Conservation (phyloP, 1,140 invertebrate genomes). For the Drepana arcuata region DNA sequence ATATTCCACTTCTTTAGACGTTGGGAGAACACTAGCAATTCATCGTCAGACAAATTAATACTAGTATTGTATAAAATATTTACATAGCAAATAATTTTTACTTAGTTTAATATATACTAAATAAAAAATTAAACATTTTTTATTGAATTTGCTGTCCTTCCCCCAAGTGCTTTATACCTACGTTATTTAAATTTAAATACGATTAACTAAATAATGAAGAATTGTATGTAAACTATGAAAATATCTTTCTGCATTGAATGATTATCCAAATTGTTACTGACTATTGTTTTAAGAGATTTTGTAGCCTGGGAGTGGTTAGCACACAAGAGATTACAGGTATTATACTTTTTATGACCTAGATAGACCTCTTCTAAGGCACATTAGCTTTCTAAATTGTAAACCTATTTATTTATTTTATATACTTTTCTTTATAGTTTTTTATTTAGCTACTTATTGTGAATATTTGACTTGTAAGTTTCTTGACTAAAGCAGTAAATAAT, state of each 20-base stretch:
- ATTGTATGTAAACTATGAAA: slow-evolving; percentile 66
- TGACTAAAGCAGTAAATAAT: too few relatives aligned
- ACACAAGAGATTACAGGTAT: too few relatives aligned
- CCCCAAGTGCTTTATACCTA: slow-evolving; percentile 73
- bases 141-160: slow-evolving; percentile 74
- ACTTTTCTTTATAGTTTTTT: too few relatives aligned
- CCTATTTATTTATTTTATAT: too few relatives aligned
- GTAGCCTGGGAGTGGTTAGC: too few relatives aligned
- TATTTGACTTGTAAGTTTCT: too few relatives aligned
- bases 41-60: slow-evolving; percentile 66
- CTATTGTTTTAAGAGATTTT: slow-evolving; percentile 49
- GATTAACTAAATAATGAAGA: slow-evolving; percentile 63
- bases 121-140: slow-evolving; percentile 71
- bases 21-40: slow-evolving; percentile 62
- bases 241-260: slow-evolving; percentile 61
- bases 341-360: too few relatives aligned
- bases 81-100: slow-evolving; percentile 71
- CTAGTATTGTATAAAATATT: slow-evolving; percentile 70
- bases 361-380: too few relatives aligned
- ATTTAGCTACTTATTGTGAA: too few relatives aligned
- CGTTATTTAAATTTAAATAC: slow-evolving; percentile 71
- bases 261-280: slow-evolving; percentile 59
- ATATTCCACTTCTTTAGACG: slow-evolving; percentile 54
- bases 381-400: too few relatives aligned
- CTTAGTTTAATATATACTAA: slow-evolving; percentile 68